Conservation (phyloP, 2,113 vertebrate genomes). For the Trachemys scripta region DNA sequence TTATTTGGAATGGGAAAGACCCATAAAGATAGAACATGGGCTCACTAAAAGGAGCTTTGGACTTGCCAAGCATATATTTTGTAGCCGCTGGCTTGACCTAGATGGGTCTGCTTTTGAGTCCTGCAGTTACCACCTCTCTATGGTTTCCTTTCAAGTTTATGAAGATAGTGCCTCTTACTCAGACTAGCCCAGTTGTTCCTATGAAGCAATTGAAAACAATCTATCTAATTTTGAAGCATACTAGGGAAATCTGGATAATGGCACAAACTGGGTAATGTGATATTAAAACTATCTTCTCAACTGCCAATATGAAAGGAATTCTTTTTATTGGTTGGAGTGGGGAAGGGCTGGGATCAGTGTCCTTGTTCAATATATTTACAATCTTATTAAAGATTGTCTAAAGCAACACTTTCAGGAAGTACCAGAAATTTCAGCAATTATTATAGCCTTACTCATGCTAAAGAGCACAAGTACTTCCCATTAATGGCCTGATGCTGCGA, state of each 20-base stretch:
- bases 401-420: constrained; percentile 36
- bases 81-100: not conserved
- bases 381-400: not conserved
- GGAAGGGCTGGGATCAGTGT: not conserved
- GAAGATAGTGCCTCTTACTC: not conserved
- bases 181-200: not conserved
- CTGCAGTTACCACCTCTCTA: not conserved
- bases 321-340: not conserved
- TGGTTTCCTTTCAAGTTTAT: not conserved
- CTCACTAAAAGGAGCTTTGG: not conserved
- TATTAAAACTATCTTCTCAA: not conserved
- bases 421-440: not conserved
- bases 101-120: not conserved
- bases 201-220: not conserved
- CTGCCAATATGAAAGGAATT: not conserved
- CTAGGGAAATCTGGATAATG: constrained; percentile 10
- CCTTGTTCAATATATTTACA: not conserved
- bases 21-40: not conserved
- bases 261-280: not conserved
- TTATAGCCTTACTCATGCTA: constrained; percentile 6
- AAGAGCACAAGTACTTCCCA: constrained; percentile 9
- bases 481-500: constrained; percentile 1
- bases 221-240: not conserved
- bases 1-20: not conserved
- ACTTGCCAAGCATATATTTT: not conserved